Evolutionary conservation across 2,888 invertebrate genomes (phyloP), one percentile per base, ranked within the genome.

Genomic region (Phortica magna): DNA sequence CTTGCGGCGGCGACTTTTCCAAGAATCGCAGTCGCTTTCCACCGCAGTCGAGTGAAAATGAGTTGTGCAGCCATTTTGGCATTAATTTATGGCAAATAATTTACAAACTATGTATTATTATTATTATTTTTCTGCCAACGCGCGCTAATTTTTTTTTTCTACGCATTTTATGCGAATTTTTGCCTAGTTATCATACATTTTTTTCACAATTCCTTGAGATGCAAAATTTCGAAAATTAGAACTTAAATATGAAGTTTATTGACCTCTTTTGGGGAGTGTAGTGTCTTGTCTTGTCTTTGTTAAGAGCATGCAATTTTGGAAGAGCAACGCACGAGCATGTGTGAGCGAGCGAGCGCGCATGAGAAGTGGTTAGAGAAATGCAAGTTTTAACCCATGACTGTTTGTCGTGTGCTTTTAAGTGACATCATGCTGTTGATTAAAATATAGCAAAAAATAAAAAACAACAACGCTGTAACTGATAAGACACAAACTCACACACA

Each of bases 11-110:
- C 83, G 78, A 81, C 78, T 80, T 79, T 87, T 83, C 87, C 85
- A 81, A 85, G 85, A 85, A 87, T 87, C 80, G 80, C 80, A 76
- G 77, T 76, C 84, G 84, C 83, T 84, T 85, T 85, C 85, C 83
- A 83, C 70, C 31, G 79, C 73, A 76, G 61, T 67, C 78, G 75
- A 86, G 86, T 84, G 86, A 83, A 84, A 85, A 84, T 85, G 73
- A 83, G 79, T 79, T 80, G 76, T 12, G 53, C 78, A 31, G 31
- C 79, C 55, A 14, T 22, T 73, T 41, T 14, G 48, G 64, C 57
- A 65, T 43, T 22, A 53, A 53, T 70, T 70, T 70, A 70, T 70
- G 48, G 22, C 41, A 57, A 39, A 57, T 61, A 53, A 72, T 55
- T 43, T 19, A 43, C 71, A 61, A 77, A 71, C 65, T 57, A 72